phyloP scores from a whole-genome alignment of 2,888 invertebrate genomes.

The Philopedon plagiatum region DNA sequence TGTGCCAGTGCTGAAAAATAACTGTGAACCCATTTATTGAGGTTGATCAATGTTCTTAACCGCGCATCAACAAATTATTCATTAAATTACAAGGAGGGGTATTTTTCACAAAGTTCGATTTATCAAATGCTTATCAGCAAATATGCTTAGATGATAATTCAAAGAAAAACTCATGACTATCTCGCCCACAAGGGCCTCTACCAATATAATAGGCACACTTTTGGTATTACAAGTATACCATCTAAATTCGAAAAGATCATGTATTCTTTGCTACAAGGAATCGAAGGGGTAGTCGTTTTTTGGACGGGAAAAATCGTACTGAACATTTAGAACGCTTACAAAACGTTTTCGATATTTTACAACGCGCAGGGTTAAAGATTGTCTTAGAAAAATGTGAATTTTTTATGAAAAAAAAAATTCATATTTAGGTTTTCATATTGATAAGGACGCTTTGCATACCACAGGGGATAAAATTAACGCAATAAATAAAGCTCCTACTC shows the following conservation, averaged over 20 bases:
- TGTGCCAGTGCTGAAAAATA: slow-evolving; percentile 38
- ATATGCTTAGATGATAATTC: too few species aligned
- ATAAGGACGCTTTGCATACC: slow-evolving; percentile 34
- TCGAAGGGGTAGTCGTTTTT: background rate
- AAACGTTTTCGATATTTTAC: too few species aligned
- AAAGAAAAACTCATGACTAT: too few species aligned
- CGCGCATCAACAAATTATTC: slow-evolving; percentile 55
- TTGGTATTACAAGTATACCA: slow-evolving; percentile 5
- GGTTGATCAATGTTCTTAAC: slow-evolving; percentile 56
- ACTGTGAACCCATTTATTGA: slow-evolving; percentile 56
- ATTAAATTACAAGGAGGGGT: slow-evolving; percentile 51
- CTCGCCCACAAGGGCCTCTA: slow-evolving; percentile 55
- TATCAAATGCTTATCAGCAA: slow-evolving; percentile 27
- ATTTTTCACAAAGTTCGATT: slow-evolving; percentile 52
- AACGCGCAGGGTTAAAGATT: too few species aligned
- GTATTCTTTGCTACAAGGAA: background rate
- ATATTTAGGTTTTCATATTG: too few species aligned
- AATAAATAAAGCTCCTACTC: background rate
- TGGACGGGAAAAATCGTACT: background rate
- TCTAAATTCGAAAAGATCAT: slow-evolving; percentile 15
- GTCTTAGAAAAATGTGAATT: too few species aligned
- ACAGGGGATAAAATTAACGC: slow-evolving; percentile 22
- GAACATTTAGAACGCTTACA: background rate
- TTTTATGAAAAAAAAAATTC: too few species aligned
- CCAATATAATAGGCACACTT: too few species aligned